phyloP scores from a whole-genome alignment of 1,140 invertebrate genomes.

The Megalopta genalis region DNA sequence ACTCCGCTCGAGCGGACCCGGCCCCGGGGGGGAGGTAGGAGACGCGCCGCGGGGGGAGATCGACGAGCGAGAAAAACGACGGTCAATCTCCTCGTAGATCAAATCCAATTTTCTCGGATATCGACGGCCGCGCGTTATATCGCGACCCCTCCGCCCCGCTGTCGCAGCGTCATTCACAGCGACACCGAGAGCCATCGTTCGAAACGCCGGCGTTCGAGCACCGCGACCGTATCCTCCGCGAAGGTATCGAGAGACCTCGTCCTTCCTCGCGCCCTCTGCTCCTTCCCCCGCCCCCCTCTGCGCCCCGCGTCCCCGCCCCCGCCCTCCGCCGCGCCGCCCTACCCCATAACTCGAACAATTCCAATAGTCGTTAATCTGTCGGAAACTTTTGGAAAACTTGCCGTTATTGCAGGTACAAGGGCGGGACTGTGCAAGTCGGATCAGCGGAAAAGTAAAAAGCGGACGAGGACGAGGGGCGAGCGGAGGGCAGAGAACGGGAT shows the following conservation, averaged over 20 bases:
- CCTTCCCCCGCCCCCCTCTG: too few species aligned
- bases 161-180: background rate
- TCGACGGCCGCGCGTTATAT: conserved; percentile 55
- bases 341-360: conserved; percentile 75
- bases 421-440: conserved; percentile 50
- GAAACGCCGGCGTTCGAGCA: background rate
- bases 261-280: too few species aligned
- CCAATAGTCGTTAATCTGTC: conserved; percentile 77
- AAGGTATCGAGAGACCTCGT: background rate
- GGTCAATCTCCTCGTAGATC: conserved; percentile 59
- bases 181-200: background rate
- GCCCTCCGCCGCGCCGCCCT: conserved; percentile 22
- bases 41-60: background rate
- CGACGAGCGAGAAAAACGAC: conserved; percentile 22
- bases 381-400: conserved; percentile 74
- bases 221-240: background rate
- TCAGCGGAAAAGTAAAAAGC: conserved; percentile 42
- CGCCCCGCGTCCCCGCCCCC: background rate
- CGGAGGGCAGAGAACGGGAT: background rate
- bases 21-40: too few species aligned
- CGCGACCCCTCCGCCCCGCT: background rate
- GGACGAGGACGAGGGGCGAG: background rate
- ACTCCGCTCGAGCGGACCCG: too few species aligned
- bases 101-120: conserved; percentile 67
- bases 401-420: conserved; percentile 73